These are phyloP conservation scores for Xestoiulus laeticollis DNA, from an alignment of 2,888 invertebrate genomes.

Conservation along the genomic window DNA sequence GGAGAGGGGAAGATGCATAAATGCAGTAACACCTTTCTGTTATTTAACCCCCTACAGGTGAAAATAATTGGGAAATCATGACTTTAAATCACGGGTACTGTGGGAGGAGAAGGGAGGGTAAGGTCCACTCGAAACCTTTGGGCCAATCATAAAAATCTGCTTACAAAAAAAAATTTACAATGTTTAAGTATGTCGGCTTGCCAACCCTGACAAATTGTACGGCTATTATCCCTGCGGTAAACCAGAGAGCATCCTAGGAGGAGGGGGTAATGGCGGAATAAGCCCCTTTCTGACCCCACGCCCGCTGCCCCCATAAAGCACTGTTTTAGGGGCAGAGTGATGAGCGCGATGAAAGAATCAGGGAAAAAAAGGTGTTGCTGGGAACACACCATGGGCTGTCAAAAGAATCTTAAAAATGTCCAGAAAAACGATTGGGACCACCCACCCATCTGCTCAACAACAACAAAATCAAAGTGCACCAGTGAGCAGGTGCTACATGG, in stretches of 20 bases:
- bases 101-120: conserved; percentile 14
- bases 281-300: conserved; percentile 14
- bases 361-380: neutral
- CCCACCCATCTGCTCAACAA: conserved; percentile 6
- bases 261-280: neutral
- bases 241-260: neutral
- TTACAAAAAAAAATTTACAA: neutral
- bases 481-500: neutral
- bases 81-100: neutral
- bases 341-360: conserved; percentile 8
- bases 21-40: neutral
- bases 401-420: conserved; percentile 16
- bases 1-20: neutral
- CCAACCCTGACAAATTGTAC: conserved; percentile 19
- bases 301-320: conserved; percentile 26
- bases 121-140: conserved; percentile 26
- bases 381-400: neutral
- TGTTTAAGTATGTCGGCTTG: neutral
- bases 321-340: conserved; percentile 26
- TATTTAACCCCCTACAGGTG: conserved; percentile 26
- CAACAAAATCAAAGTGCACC: neutral
- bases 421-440: conserved; percentile 26
- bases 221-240: conserved; percentile 26
- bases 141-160: conserved; percentile 5
- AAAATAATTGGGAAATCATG: conserved; percentile 10